Evolutionary conservation across 2,113 vertebrate species (phyloP).

Genomic region (Syngnathus floridae): DNA sequence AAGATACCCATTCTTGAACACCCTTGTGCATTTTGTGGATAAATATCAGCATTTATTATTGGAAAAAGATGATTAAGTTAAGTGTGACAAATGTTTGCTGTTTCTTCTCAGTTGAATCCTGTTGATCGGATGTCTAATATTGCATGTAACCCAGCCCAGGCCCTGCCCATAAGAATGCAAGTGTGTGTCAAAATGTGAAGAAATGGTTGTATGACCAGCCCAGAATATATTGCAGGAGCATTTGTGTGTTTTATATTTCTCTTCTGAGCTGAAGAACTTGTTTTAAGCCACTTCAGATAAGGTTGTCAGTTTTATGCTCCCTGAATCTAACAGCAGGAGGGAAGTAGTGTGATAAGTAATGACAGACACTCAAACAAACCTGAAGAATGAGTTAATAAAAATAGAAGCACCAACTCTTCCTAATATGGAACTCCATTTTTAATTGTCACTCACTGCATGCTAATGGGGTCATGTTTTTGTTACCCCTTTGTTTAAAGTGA

Average conservation of each 20-base stretch:
- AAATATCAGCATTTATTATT: background rate
- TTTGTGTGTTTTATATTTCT: too few species aligned
- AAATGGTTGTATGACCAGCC: too few species aligned
- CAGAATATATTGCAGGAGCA: too few species aligned
- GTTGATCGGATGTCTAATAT: background rate
- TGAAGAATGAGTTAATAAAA: slow-evolving; percentile 13
- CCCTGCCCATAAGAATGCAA: too few species aligned
- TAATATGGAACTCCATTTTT: slow-evolving; percentile 3
- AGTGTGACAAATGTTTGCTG: too few species aligned
- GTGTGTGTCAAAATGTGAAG: too few species aligned
- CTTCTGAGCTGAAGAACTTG: background rate
- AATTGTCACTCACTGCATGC: background rate
- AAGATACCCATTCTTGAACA: slow-evolving; percentile 9
- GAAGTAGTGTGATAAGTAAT: background rate
- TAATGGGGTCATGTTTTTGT: too few species aligned
- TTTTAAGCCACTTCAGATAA: background rate
- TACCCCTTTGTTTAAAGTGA: too few species aligned
- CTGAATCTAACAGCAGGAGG: slow-evolving; percentile 3
- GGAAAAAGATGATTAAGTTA: background rate
- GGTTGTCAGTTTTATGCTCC: background rate
- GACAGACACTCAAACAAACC: slow-evolving; percentile 2
- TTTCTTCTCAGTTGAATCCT: background rate
- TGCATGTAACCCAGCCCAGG: background rate
- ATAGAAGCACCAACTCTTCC: background rate
- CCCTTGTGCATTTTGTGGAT: slow-evolving; percentile 9